A percentile compares a stretch with the other conserved stretches of the same genome.
Evolutionary conservation across 1,140 invertebrate genomes (phyloP).

Genomic region (Eufriesea mexicana): DNA sequence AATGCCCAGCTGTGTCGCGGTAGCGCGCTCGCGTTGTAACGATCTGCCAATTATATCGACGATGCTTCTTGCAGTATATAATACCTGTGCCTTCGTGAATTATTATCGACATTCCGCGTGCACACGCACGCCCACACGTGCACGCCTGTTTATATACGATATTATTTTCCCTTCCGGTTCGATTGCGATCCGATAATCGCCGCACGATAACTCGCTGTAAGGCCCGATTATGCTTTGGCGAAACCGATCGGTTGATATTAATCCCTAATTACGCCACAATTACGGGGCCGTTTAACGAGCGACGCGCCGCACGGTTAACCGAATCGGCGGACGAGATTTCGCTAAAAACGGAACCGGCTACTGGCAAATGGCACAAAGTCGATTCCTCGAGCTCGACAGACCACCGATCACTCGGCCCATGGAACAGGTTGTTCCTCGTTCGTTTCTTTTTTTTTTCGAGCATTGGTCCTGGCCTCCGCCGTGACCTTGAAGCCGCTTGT

Average conservation of each 20-base stretch:
- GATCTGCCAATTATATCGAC: constrained; percentile 14
- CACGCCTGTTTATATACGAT: not conserved
- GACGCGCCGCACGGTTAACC: not conserved
- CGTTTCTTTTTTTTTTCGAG: constrained; percentile 7
- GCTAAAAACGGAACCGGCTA: not conserved
- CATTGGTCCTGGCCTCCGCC: constrained; percentile 3
- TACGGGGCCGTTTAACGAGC: not conserved
- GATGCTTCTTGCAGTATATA: constrained; percentile 36
- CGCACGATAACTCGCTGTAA: constrained; percentile 12
- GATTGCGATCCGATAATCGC: not conserved
- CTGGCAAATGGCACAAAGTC: not conserved
- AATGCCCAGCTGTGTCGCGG: constrained; percentile 6
- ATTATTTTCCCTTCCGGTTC: not conserved
- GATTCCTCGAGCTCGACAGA: constrained; percentile 6
- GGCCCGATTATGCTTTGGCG: not conserved
- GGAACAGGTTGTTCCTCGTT: not conserved
- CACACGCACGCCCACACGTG: too few species aligned
- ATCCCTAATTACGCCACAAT: constrained; percentile 18
- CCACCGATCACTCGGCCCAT: not conserved
- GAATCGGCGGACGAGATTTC: not conserved
- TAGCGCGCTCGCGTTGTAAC: not conserved
- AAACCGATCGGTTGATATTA: not conserved
- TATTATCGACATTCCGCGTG: not conserved
- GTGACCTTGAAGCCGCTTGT: constrained; percentile 21
- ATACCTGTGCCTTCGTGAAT: not conserved